Evolutionary conservation across 2,888 invertebrate genomes (phyloP).

Genomic region (Drosophila sordidula): DNA sequence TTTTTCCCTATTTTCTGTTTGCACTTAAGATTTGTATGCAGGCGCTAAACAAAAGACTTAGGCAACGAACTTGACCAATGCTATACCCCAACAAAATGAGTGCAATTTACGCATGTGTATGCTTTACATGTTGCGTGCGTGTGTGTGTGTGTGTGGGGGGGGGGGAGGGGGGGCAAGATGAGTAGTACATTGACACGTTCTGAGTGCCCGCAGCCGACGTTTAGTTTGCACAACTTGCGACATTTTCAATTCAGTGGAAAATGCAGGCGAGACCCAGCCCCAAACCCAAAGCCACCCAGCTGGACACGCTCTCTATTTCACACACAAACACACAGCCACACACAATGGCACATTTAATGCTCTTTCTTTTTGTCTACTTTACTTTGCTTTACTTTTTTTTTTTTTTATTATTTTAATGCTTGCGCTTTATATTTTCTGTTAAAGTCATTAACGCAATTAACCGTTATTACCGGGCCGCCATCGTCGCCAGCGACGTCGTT

Average conservation of each 20-base stretch:
- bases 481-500: slow-evolving; percentile 45
- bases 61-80: slow-evolving; percentile 61
- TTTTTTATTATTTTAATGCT: slow-evolving; percentile 55
- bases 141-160: slow-evolving; percentile 4
- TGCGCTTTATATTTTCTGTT: slow-evolving; percentile 80
- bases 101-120: slow-evolving; percentile 33
- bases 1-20: slow-evolving; percentile 17
- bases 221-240: slow-evolving; percentile 45
- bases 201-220: slow-evolving; percentile 15
- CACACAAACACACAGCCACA: slow-evolving; percentile 1
- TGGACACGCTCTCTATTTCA: slow-evolving; percentile 23
- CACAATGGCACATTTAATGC: slow-evolving; percentile 49
- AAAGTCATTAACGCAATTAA: slow-evolving; percentile 83
- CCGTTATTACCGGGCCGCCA: slow-evolving; percentile 79
- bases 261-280: slow-evolving; percentile 23
- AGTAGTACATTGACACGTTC: slow-evolving; percentile 8
- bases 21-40: slow-evolving; percentile 20
- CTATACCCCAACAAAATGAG: slow-evolving; percentile 20
- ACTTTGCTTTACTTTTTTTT: slow-evolving; percentile 27
- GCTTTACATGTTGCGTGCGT: background rate
- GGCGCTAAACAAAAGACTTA: slow-evolving; percentile 62
- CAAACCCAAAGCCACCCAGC: slow-evolving; percentile 3
- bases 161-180: slow-evolving; percentile 6
- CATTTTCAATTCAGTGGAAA: slow-evolving; percentile 60
- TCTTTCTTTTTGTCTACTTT: slow-evolving; percentile 36